Base-by-base conservation (phyloP, 2,888 invertebrate species). In the Tuberolachnus salignus region DNA sequence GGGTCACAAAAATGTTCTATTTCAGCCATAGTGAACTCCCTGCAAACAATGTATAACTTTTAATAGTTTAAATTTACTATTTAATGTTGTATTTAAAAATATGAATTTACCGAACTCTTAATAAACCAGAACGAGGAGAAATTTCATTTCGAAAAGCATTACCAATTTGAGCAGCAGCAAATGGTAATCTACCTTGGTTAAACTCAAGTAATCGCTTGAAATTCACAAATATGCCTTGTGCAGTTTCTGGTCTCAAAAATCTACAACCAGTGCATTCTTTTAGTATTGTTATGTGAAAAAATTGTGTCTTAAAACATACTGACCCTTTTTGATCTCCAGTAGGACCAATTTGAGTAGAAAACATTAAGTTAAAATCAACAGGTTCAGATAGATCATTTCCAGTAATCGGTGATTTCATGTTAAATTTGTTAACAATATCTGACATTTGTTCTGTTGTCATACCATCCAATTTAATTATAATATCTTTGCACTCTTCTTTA, bases 1-100 rank as follows among this genome's bases (percentile, higher is more conserved):
- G 97, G 95, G 87, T 99, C 98, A 86, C 98, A 97, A 86, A 99
- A 99, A 87, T 99, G 98, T 86, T 99, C 99, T 83, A 99, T 99
- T 88, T 99, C 99, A 81, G 97, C 98, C 98, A 99, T 98, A 0
- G 98, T 98, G 85, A 99, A 99, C 86, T 99, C 99, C 84, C 98
- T 91, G 80, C 14, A 34, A 51, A 63, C 6, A 63, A n/a, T 42
- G 0, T 9, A 9, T 23, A 3, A 26, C n/a, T 23, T 26, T 59
- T 1, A 14, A 61, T 49, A 46, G 13, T 0, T 49, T 6, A 26
- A 42, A 69, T 16, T 23, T n/a, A 1, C 1, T 44, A 23, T 9
- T 13, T 14, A 14, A 21, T 8, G 6, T 46, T 0, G n/a, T 23
- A 34, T 16, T 55, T 19, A 44, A 57, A 44, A 23, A n/a, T 55